A percentile compares a stretch with the other conserved stretches of the same genome.
These are phyloP conservation scores for Samia ricini DNA, from an alignment of 1,140 invertebrate genomes.

Conservation along the genomic window DNA sequence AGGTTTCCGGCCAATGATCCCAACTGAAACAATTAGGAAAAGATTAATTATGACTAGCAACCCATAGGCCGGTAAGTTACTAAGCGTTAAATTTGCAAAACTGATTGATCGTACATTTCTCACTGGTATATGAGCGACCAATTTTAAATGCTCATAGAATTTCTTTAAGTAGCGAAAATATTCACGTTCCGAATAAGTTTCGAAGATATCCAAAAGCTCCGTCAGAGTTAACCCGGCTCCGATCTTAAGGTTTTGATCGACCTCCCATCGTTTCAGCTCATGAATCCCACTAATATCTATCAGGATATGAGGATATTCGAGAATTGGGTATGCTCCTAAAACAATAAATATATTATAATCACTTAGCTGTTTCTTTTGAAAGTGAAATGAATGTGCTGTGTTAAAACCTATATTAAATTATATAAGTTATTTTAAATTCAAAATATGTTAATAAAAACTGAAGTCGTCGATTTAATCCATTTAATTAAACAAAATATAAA, in stretches of 20 bases:
- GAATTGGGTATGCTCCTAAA: constrained; percentile 82
- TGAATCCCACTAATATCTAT: constrained; percentile 84
- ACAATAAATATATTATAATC: constrained; percentile 29
- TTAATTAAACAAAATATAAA: too few species aligned
- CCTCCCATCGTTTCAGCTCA: constrained; percentile 79
- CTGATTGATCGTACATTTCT: constrained; percentile 79
- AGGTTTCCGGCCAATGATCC: constrained; percentile 89
- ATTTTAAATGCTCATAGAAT: constrained; percentile 77
- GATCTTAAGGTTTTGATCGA: constrained; percentile 75
- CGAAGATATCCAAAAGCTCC: constrained; percentile 80
- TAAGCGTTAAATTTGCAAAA: not conserved
- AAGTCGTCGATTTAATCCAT: too few species aligned
- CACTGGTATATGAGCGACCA: constrained; percentile 84
- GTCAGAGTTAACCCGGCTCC: constrained; percentile 82
- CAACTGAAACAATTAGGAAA: constrained; percentile 68
- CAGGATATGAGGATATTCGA: constrained; percentile 79
- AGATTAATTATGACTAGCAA: constrained; percentile 80
- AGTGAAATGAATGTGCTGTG: too few species aligned
- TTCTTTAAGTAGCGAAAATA: constrained; percentile 64
- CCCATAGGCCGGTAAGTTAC: too few species aligned
- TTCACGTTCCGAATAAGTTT: constrained; percentile 65
- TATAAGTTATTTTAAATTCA: too few species aligned
- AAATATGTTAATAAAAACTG: too few species aligned
- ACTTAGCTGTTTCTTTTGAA: too few species aligned
- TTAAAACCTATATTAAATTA: too few species aligned